Evolutionary conservation across 2,797 vertebrate genomes (phyloP).

Genomic region (Coluber constrictor): DNA sequence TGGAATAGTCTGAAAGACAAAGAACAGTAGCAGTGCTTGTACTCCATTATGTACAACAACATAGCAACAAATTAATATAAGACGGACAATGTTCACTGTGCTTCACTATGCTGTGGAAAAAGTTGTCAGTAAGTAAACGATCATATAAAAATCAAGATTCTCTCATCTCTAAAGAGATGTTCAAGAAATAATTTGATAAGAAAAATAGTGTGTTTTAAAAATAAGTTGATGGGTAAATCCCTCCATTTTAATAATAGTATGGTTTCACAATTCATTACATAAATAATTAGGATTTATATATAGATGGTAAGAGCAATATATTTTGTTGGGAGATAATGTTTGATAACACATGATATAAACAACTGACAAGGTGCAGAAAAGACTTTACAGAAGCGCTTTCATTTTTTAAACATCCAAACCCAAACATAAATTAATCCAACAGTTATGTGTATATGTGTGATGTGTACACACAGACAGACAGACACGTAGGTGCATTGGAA

Average conservation of each 20-base stretch:
- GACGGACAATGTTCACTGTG: fast-evolving
- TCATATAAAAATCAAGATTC: constrained; percentile 16
- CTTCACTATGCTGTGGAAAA: constrained; percentile 2
- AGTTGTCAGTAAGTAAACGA: background rate
- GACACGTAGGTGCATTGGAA: background rate
- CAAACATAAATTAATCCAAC: constrained; percentile 7
- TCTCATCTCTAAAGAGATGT: background rate
- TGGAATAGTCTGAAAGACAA: constrained; percentile 24
- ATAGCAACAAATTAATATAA: background rate
- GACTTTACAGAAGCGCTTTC: constrained; percentile 48
- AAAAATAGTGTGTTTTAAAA: constrained; percentile 3
- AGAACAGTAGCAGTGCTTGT: background rate
- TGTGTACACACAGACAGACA: background rate
- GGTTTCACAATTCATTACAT: background rate
- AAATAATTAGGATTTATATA: background rate
- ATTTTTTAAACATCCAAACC: constrained; percentile 38
- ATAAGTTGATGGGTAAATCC: background rate
- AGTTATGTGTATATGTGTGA: background rate
- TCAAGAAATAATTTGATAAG: background rate
- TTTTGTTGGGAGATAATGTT: constrained; percentile 3
- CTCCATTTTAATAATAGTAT: constrained; percentile 11
- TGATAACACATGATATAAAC: constrained; percentile 11
- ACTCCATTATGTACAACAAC: background rate
- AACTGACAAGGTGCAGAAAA: constrained; percentile 28
- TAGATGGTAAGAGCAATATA: constrained; percentile 20